Base-by-base conservation (phyloP, 2,797 vertebrate species). In the Jordanella pulchra region DNA sequence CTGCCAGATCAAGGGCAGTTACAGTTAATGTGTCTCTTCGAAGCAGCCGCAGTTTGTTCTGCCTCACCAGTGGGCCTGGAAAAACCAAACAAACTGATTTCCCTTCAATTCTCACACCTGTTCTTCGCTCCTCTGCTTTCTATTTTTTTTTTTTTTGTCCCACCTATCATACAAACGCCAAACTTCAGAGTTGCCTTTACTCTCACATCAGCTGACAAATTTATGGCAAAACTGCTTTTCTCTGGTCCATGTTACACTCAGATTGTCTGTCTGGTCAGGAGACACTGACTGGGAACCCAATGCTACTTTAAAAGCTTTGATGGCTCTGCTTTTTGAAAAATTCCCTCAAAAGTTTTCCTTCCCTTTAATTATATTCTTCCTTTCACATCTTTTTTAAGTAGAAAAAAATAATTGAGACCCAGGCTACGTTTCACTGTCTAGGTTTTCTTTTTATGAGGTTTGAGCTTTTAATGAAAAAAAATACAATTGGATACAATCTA, bases 1-100 rank as follows among this genome's bases (percentile, higher is more conserved):
- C 89, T 85, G 88, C 82, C 91, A 92, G 92, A 95, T 95, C 94
- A 94, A 94, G 94, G 93, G 90, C 93, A 91, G 93, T 94, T 94
- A 94, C 93, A 94, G 92, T 93, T 94, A 94, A 94, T 91, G 91
- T 92, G 91, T 89, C 89, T 93, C 89, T 89, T 89, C 86, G 77
- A 91, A 87, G 85, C 82, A 74, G 86, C 83, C 53, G 74, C 90
- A 87, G 90, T 93, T 94, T 95, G 92, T 93, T 93, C 91, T 92
- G 91, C 89, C 87, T 90, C 82, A 82, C 91, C 89, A 87, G 81
- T 82, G 84, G 90, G 89, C 79, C 88, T 76, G 81, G 76, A 86
- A 85, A 85, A 90, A 88, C 82, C 85, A 87, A 88, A 90, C 87
- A 75, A 27, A 56, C 76, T 80, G 80, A 84, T 87, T 90, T 83